Base-by-base conservation (phyloP, 2,888 invertebrate genomes). In the Panopea generosa region DNA sequence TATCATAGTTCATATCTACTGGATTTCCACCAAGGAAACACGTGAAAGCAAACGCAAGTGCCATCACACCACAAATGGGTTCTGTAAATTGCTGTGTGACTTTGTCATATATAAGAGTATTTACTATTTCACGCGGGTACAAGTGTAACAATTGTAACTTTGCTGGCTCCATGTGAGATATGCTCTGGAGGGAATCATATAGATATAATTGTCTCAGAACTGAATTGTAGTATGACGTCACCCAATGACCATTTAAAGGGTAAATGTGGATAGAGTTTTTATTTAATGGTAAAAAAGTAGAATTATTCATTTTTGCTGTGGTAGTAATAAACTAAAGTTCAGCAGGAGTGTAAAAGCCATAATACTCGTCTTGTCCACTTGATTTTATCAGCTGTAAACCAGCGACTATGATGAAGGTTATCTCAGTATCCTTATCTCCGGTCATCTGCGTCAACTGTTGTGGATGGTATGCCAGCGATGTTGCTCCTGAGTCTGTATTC, bases 11-110 rank as follows among this genome's bases (percentile, higher is more conserved):
- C 18, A 49, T 47, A 18, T 29, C 27, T 29, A 29, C 20, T 18
- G 61, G 47, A 14, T 61, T 33, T n/a, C 29, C 7, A n/a, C 61
- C 61, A n/a, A 61, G 49, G 49, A 61, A 61, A 29, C 61, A 61
- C n/a, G 27, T 49, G 49, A 49, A 61, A 22, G 61, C 61, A 49
- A 67, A 65, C 20, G 57, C 50, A 33, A 67, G 33, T 20, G 26
- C 57, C 66, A 50, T 55, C 49, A 56, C 45, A 22, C 47, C 56
- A 49, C 56, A 45, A 55, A 55, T 65, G 55, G 56, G 52, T 20
- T 65, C 20, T 6, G 27, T 27, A 33, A 18, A 65, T 47, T 52
- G 43, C 47, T 65, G 45, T 24, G 55, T 43, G 27, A 45, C 45
- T 29, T 16, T 45, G 43, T 22, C n/a, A 47, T 60, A 60, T 60